phyloP scores from a whole-genome alignment of 2,888 invertebrate species.

The Drosophila acutilabella region DNA sequence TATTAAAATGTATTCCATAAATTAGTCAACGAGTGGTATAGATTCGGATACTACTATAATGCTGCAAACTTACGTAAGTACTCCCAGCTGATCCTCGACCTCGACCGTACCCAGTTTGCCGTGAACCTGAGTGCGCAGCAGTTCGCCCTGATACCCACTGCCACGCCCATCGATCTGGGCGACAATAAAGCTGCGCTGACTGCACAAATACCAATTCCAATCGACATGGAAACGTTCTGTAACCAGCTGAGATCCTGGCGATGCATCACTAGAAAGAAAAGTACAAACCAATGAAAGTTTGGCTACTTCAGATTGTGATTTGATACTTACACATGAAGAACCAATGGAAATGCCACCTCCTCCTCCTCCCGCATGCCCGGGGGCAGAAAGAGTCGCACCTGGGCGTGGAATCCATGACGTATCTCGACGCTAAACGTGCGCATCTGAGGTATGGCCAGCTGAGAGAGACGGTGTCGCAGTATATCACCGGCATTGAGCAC shows the following conservation, averaged over 20 bases:
- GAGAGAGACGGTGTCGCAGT: conserved; percentile 88
- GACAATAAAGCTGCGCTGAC: conserved; percentile 93
- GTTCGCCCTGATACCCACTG: conserved; percentile 93
- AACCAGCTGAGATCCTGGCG: conserved; percentile 94
- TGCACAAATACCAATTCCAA: conserved; percentile 94
- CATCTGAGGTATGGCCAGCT: conserved; percentile 91
- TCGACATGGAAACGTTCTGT: conserved; percentile 92
- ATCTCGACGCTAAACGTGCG: conserved; percentile 89
- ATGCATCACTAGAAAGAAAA: conserved; percentile 87
- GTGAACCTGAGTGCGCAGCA: conserved; percentile 90
- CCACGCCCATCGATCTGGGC: conserved; percentile 96
- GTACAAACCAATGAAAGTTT: no score
- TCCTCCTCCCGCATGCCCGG: conserved; percentile 94
- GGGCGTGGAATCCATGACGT: conserved; percentile 89
- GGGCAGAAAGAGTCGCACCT: conserved; percentile 92
- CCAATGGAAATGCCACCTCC: conserved; percentile 91
- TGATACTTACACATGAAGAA: conserved; percentile 91
- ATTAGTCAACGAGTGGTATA: no score
- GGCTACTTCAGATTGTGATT: neutral
- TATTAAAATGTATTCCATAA: no score
- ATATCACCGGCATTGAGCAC: conserved; percentile 90
- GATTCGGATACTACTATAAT: no score
- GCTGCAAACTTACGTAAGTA: conserved; percentile 86
- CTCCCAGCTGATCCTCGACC: conserved; percentile 91
- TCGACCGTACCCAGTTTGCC: conserved; percentile 90